Percentiles rank a stretch among this genome's conserved stretches.
Evolutionary conservation across 1,140 invertebrate genomes (phyloP).

Genomic region (Panagrolaimus sp.): DNA sequence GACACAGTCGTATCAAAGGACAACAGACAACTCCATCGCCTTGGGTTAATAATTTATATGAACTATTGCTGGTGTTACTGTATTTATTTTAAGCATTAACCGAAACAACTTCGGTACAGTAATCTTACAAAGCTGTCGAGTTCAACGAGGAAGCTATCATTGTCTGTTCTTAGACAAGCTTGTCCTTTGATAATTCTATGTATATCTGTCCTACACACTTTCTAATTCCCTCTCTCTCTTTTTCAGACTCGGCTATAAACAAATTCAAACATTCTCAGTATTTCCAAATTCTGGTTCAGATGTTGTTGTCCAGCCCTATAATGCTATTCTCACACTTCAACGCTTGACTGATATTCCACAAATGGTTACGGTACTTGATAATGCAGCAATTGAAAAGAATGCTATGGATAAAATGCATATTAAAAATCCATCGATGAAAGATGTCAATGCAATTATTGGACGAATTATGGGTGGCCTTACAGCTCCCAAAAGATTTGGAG

Average conservation of each 20-base stretch:
- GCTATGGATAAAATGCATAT: conserved; percentile 87
- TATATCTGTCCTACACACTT: no score
- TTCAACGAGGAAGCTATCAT: no score
- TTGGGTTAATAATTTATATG: no score
- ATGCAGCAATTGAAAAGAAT: conserved; percentile 90
- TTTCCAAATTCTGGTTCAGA: conserved; percentile 94
- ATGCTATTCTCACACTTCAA: conserved; percentile 88
- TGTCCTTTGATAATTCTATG: no score
- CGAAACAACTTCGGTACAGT: no score
- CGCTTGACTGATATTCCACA: conserved; percentile 89
- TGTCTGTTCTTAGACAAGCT: no score
- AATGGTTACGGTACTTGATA: conserved; percentile 92
- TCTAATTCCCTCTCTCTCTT: conserved; percentile 21
- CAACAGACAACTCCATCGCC: no score
- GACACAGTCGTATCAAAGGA: no score
- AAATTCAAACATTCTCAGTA: conserved; percentile 96
- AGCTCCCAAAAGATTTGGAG: conserved; percentile 83
- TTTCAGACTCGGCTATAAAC: conserved; percentile 81
- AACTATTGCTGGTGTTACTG: no score
- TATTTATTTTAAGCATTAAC: no score
- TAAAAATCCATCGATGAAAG: conserved; percentile 87
- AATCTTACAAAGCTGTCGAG: no score
- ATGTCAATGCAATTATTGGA: conserved; percentile 87
- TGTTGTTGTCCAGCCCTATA: conserved; percentile 98
- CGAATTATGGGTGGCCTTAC: conserved; percentile 65